Evolutionary conservation across 2,888 invertebrate genomes (phyloP), one percentile per base, ranked within the genome.

Genomic region (Rugalucina vietnamica): DNA sequence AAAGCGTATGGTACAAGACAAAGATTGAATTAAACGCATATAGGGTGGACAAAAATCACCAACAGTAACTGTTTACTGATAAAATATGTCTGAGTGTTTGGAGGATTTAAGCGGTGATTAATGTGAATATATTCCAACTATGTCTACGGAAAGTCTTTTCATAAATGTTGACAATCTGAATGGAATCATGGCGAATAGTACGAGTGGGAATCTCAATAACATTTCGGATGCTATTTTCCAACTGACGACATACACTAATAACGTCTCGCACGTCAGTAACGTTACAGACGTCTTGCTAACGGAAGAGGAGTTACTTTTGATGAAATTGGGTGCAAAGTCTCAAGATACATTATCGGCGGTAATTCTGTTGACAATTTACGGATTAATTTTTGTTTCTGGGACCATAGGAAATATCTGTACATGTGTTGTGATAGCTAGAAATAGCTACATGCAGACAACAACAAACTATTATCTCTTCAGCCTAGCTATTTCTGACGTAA

Each of bases 401-500:
- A 96, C 98, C 43, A 95, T 97, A 75, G 98, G 98, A 3, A 98
- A 98, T 93, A 95, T 97, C 29, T 96, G 97, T 5, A 98, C 98
- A 18, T 98, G 98, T 93, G 96, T 97, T 70, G 98, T 98, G n/a
- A 98, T 98, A 76, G 96, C 97, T 4, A 96, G 96, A 37, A 97
- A 98, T 93, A 96, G 96, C 0, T 96, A 97, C 4, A 97, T 98
- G 97, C 98, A 97, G 91, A 98, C 98, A 0, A 97, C 98, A 0
- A 98, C 98, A 0, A 98, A 98, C 93, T 98, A 97, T 94, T 98
- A 98, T 94, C 96, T 98, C 65, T 97, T 98, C 95, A 98, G 97
- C 93, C 95, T 98, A 95, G 98, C 98, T 24, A 95, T 98, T 85
- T 97, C 97, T 0, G 98, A 98, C 94, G 96, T 98, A 60, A 95